Evolutionary conservation across 2,888 invertebrate species (phyloP).

Genomic region (Eupithecia tripunctaria): DNA sequence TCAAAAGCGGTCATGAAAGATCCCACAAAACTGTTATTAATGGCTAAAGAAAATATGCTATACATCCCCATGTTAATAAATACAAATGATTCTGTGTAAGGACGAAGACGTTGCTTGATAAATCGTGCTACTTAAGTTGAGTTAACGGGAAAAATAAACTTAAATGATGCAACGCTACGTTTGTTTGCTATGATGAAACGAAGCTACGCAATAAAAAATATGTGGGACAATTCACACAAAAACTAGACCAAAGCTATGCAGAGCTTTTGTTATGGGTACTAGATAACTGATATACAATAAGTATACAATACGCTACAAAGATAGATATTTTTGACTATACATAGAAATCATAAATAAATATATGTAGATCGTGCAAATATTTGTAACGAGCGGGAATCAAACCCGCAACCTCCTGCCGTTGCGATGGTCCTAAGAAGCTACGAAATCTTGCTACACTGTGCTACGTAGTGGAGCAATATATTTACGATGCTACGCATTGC

Average conservation of each 20-base stretch:
- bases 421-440: background rate
- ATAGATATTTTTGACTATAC: too few species aligned
- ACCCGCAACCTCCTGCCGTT: too few species aligned
- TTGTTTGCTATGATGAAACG: background rate
- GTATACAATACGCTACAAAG: too few species aligned
- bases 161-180: background rate
- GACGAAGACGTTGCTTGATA: background rate
- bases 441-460: background rate
- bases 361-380: too few species aligned
- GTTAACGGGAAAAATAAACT: background rate
- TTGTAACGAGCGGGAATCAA: too few species aligned
- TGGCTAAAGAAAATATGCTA: background rate
- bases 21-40: constrained; percentile 2
- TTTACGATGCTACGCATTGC: background rate
- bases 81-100: background rate
- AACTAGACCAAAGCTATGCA: too few species aligned
- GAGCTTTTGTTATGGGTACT: too few species aligned
- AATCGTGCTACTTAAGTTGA: background rate
- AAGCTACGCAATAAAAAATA: background rate
- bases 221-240: too few species aligned
- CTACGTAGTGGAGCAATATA: background rate
- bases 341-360: too few species aligned
- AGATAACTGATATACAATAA: too few species aligned
- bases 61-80: background rate
- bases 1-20: background rate